Evolutionary conservation across 2,888 invertebrate genomes (phyloP).

Genomic region (Scrobipalpa atriplicella): DNA sequence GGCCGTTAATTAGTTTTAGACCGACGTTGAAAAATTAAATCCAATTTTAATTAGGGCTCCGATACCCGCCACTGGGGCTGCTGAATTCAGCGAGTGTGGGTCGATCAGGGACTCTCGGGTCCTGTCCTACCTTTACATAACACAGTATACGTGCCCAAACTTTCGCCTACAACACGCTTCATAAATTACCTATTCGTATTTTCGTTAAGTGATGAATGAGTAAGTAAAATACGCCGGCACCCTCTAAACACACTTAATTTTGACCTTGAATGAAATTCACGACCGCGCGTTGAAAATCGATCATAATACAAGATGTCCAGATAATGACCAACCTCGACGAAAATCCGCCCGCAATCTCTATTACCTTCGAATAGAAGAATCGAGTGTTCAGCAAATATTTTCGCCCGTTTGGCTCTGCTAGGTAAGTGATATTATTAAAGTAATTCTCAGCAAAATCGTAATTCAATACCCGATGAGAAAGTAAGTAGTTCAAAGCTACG

Average conservation of each 20-base stretch:
- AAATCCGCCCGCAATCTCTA: not conserved
- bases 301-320: not conserved
- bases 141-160: not conserved
- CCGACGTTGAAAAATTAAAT: slow-evolving; percentile 25
- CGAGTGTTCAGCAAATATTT: slow-evolving; percentile 8
- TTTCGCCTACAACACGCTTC: not conserved
- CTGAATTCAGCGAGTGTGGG: not conserved
- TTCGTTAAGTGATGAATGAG: not conserved
- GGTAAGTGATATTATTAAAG: slow-evolving; percentile 14
- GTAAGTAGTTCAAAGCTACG: not conserved
- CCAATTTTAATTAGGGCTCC: slow-evolving; percentile 21
- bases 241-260: not conserved
- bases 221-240: not conserved
- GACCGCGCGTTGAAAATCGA: slow-evolving; percentile 12
- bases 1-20: slow-evolving; percentile 24
- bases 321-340: not conserved
- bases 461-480: slow-evolving; percentile 9
- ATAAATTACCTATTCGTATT: not conserved
- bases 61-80: not conserved
- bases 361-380: too few relatives aligned
- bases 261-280: not conserved
- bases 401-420: not conserved
- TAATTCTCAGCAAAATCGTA: slow-evolving; percentile 1
- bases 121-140: not conserved
- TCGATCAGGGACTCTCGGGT: not conserved